These are phyloP conservation scores for Platypus cylindrus DNA, from an alignment of 2,888 invertebrate species.

Conservation along the genomic window DNA sequence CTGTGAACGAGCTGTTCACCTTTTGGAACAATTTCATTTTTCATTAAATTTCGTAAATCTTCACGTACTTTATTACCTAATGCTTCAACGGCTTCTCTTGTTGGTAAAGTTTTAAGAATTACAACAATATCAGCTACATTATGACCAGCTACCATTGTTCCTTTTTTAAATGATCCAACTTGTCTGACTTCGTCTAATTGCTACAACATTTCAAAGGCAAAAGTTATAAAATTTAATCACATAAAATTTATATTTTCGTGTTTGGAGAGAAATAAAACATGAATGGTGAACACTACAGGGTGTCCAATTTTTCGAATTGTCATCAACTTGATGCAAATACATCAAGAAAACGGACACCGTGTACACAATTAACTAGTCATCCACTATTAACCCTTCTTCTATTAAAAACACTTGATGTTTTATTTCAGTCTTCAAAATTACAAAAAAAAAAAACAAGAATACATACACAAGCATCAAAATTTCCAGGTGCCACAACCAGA, in stretches of 20 bases:
- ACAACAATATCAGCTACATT: conserved; percentile 95
- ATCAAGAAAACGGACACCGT: too few relatives aligned
- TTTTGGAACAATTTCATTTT: conserved; percentile 48
- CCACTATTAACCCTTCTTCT: too few relatives aligned
- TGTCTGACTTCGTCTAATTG: conserved; percentile 90
- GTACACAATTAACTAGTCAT: too few relatives aligned
- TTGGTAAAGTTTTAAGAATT: conserved; percentile 90
- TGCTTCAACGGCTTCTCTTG: conserved; percentile 88
- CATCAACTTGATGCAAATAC: too few relatives aligned
- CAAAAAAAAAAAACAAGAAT: conserved; percentile 1
- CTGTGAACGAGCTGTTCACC: conserved; percentile 42
- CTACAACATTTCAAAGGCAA: conserved; percentile 33
- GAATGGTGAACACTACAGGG: too few relatives aligned
- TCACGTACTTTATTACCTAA: conserved; percentile 77
- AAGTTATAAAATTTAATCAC: too few relatives aligned
- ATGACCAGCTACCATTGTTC: conserved; percentile 91
- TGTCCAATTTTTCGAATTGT: too few relatives aligned
- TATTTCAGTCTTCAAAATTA: neutral
- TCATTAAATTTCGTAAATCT: conserved; percentile 67
- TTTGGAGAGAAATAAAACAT: too few relatives aligned
- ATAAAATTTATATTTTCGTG: too few relatives aligned
- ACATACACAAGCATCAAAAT: conserved; percentile 91
- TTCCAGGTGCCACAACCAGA: conserved; percentile 84
- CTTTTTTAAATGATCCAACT: conserved; percentile 96
- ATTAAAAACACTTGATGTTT: too few relatives aligned